A percentile compares a stretch with the other conserved stretches of the same genome.
Evolutionary conservation across 2,888 invertebrate species (phyloP).

Genomic region (Drosophila algonquin): DNA sequence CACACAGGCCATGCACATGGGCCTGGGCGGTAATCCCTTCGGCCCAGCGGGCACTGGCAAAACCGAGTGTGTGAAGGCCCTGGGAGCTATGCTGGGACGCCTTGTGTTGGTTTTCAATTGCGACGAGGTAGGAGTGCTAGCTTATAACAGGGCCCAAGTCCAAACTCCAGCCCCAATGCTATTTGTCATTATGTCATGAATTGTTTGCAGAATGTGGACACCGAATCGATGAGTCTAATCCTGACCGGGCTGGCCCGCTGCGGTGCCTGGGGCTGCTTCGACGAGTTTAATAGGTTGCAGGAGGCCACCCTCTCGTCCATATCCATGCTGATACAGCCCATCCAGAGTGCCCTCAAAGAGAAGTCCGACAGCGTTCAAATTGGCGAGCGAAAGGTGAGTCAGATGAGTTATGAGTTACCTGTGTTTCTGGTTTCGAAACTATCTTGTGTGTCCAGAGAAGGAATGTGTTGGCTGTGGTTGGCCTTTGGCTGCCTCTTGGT

Average conservation of each 20-base stretch:
- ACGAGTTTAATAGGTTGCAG: slow-evolving; percentile 98
- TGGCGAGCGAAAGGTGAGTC: slow-evolving; percentile 85
- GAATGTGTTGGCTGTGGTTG: background rate
- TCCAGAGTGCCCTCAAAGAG: slow-evolving; percentile 92
- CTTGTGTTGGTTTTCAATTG: slow-evolving; percentile 98
- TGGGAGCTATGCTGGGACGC: slow-evolving; percentile 94
- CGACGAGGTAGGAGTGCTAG: slow-evolving; percentile 89
- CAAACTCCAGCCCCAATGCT: slow-evolving; percentile 13
- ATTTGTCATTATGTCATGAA: slow-evolving; percentile 63
- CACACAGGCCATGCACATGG: slow-evolving; percentile 98
- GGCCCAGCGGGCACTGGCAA: slow-evolving; percentile 99
- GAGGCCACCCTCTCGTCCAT: slow-evolving; percentile 97
- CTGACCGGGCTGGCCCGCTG: slow-evolving; percentile 96
- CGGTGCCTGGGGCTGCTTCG: slow-evolving; percentile 99
- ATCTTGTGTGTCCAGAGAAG: background rate
- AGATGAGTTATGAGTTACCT: slow-evolving; percentile 46
- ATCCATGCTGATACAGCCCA: slow-evolving; percentile 96
- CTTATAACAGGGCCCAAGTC: slow-evolving; percentile 6
- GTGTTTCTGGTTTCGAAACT: background rate
- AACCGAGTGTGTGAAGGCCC: slow-evolving; percentile 98
- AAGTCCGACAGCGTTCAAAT: slow-evolving; percentile 85
- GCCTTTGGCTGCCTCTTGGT: background rate
- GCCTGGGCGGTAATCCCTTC: slow-evolving; percentile 98
- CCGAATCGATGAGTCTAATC: slow-evolving; percentile 96
- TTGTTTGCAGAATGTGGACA: slow-evolving; percentile 92